Evolutionary conservation across 2,888 invertebrate genomes (phyloP).

Genomic region (Nemotelus nigrinus): DNA sequence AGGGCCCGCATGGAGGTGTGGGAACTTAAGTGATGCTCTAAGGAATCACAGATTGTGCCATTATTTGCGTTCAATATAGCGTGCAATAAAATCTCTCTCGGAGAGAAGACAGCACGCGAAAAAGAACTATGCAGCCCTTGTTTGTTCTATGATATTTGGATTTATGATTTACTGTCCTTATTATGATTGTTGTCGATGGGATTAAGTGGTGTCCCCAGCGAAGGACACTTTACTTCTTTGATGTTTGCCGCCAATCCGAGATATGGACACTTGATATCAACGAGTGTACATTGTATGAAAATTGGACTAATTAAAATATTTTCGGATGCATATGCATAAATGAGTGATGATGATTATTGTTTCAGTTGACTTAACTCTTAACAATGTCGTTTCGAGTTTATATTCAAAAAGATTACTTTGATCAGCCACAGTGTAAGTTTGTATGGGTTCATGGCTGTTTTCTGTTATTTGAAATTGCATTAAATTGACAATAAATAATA

Average conservation of each 20-base stretch:
- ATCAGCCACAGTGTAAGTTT: too few relatives aligned
- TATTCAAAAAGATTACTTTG: too few relatives aligned
- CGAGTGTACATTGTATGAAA: constrained; percentile 25
- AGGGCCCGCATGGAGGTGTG: constrained; percentile 33
- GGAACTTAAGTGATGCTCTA: constrained; percentile 41
- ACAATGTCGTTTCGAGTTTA: too few relatives aligned
- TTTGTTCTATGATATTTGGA: constrained; percentile 16
- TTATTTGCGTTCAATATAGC: constrained; percentile 49
- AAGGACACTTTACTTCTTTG: constrained; percentile 43
- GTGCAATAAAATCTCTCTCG: constrained; percentile 40
- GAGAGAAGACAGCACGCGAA: constrained; percentile 6
- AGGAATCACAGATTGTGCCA: constrained; percentile 43
- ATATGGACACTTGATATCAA: constrained; percentile 15
- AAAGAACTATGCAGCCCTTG: constrained; percentile 32
- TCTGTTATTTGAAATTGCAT: too few relatives aligned
- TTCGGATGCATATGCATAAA: not conserved
- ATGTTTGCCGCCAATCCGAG: constrained; percentile 47
- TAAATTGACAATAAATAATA: too few relatives aligned
- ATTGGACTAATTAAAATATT: constrained; percentile 35
- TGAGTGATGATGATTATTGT: not conserved
- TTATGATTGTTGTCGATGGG: constrained; percentile 28
- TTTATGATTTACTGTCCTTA: constrained; percentile 41
- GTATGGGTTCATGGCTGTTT: too few relatives aligned
- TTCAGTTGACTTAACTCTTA: not conserved
- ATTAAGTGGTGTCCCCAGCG: constrained; percentile 40